Percentiles rank a stretch among this genome's conserved stretches.
Conservation (phyloP, 2,113 vertebrate genomes). For the Psephotus haematonotus region DNA sequence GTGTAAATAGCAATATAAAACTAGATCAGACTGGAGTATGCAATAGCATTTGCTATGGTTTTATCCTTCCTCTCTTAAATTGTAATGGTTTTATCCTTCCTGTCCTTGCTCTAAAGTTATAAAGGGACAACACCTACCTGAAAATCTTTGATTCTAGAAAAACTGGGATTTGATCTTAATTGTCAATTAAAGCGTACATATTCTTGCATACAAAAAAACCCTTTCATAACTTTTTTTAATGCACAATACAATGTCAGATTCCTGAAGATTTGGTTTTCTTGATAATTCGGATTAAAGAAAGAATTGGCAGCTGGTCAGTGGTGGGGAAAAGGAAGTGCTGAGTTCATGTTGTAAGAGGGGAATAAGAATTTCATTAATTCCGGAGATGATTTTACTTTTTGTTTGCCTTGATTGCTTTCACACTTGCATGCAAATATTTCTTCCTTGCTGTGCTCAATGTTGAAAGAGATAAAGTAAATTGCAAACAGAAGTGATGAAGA, state of each 20-base stretch:
- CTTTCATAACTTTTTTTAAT: neutral
- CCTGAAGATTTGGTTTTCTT: neutral
- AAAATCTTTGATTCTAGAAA: neutral
- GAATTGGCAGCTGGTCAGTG: neutral
- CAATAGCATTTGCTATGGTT: neutral
- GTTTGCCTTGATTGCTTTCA: conserved; percentile 34
- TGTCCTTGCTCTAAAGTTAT: neutral
- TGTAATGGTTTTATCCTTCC: neutral
- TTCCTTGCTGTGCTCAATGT: conserved; percentile 12
- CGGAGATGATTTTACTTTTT: conserved; percentile 2
- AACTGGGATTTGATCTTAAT: neutral
- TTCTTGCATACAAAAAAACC: neutral
- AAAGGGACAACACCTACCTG: neutral
- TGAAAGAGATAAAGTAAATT: conserved; percentile 43
- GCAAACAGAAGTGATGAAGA: neutral
- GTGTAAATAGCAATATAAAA: neutral
- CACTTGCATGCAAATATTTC: neutral
- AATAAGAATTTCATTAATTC: conserved; percentile 1
- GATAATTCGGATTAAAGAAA: neutral
- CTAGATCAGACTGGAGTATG: neutral
- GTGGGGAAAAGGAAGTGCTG: neutral
- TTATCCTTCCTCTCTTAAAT: neutral
- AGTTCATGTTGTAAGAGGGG: neutral
- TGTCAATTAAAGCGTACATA: neutral
- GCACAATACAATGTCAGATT: neutral